phyloP scores from a whole-genome alignment of 2,888 invertebrate species.

The Sabatieria punctata region DNA sequence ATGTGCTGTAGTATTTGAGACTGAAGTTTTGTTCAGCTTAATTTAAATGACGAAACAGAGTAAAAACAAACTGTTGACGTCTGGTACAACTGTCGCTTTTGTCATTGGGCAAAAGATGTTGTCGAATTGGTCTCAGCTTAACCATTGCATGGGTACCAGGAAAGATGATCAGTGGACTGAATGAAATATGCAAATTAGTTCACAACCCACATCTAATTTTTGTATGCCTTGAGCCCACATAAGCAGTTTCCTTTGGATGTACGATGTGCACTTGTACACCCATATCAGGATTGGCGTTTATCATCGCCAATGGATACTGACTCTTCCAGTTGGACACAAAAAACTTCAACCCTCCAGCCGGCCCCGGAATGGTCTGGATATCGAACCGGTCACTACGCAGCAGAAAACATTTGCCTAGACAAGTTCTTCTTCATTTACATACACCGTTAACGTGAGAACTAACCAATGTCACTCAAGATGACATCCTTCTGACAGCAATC shows the following conservation, averaged over 20 bases:
- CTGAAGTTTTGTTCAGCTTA: background rate
- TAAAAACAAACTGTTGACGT: background rate
- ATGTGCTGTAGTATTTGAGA: background rate
- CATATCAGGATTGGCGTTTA: constrained; percentile 6
- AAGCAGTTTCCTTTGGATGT: background rate
- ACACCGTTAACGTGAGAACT: no score
- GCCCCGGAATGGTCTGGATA: constrained; percentile 1
- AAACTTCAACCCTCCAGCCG: background rate
- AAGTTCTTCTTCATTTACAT: background rate
- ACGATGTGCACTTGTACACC: constrained; percentile 6
- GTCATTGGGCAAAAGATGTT: background rate
- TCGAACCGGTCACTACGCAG: background rate
- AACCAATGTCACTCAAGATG: constrained; percentile 1
- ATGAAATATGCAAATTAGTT: background rate
- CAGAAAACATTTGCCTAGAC: constrained; percentile 4
- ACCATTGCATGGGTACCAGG: constrained; percentile 1
- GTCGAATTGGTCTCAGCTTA: background rate
- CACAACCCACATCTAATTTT: background rate
- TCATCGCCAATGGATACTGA: background rate
- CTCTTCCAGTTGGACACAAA: background rate
- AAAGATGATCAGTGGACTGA: constrained; percentile 3
- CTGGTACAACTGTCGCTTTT: background rate
- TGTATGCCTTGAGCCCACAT: background rate
- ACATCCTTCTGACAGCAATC: background rate
- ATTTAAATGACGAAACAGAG: background rate